A percentile compares a stretch with the other conserved stretches of the same genome.
These are phyloP conservation scores for Pyrrhura leucotis DNA, from an alignment of 2,797 vertebrate genomes.

Conservation along the genomic window DNA sequence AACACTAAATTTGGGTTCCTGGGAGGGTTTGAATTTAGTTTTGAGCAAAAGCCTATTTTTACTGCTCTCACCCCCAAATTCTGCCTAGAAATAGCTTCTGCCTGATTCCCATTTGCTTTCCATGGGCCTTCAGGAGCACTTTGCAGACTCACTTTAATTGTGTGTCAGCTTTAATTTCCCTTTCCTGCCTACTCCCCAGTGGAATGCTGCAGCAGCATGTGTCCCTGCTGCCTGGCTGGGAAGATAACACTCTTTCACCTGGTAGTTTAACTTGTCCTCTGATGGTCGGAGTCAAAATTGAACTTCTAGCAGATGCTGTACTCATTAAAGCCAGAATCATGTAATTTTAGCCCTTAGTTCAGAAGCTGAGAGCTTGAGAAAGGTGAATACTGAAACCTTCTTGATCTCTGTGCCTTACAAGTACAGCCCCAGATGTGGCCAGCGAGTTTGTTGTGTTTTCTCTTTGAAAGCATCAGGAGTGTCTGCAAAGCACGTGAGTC, in stretches of 20 bases:
- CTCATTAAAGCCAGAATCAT: background rate
- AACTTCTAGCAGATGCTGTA: background rate
- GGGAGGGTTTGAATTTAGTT: background rate
- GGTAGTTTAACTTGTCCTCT: background rate
- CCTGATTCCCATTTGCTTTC: background rate
- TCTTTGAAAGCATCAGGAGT: background rate
- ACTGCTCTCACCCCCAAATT: background rate
- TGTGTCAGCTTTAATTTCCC: slow-evolving; percentile 37
- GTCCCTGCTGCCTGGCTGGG: background rate
- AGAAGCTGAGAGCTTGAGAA: background rate
- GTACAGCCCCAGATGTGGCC: background rate
- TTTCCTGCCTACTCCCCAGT: background rate
- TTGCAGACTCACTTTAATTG: background rate
- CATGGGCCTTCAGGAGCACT: background rate
- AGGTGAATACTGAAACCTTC: background rate
- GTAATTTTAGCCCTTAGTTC: background rate
- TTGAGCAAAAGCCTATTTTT: slow-evolving; percentile 17
- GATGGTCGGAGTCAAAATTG: background rate
- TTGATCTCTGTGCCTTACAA: background rate
- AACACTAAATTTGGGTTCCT: background rate
- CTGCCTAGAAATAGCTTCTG: slow-evolving; percentile 29
- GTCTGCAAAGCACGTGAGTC: background rate
- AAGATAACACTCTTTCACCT: background rate
- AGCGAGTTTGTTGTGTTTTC: background rate
- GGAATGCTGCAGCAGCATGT: background rate